Conservation (phyloP, 37 sponge, comb jelly and placozoan genomes). For the Halichondria panicea region DNA sequence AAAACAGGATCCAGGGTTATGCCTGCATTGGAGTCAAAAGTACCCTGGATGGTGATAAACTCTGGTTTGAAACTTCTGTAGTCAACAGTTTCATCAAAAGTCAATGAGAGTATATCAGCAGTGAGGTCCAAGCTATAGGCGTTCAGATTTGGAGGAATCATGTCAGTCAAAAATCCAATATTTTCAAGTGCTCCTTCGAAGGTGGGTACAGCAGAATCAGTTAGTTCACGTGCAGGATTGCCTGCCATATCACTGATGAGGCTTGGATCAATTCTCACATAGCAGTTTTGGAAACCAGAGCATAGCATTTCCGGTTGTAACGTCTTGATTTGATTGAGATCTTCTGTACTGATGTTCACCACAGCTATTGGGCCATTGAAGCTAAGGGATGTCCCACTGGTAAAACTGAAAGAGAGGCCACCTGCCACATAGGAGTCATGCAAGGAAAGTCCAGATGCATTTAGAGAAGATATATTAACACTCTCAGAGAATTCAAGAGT, state of each 20-base stretch:
- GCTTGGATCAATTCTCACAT: slow-evolving; percentile 29
- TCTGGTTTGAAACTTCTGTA: slow-evolving; percentile 54
- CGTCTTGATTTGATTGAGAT: slow-evolving; percentile 80
- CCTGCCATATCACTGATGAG: slow-evolving; percentile 66
- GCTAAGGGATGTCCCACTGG: slow-evolving; percentile 46
- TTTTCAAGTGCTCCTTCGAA: slow-evolving; percentile 1
- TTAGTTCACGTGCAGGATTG: slow-evolving; percentile 31
- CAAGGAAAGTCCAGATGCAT: slow-evolving; percentile 50
- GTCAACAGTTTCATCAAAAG: slow-evolving; percentile 90
- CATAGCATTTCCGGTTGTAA: slow-evolving; percentile 57
- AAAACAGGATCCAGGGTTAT: slow-evolving; percentile 33
- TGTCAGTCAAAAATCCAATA: slow-evolving; percentile 37
- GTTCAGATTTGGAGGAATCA: slow-evolving; percentile 59
- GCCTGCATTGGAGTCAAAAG: background rate
- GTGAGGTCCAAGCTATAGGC: slow-evolving; percentile 74
- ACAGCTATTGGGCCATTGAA: slow-evolving; percentile 34
- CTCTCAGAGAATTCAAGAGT: slow-evolving; percentile 80
- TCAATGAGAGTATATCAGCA: slow-evolving; percentile 47
- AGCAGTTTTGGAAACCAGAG: slow-evolving; percentile 48
- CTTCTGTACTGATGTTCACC: slow-evolving; percentile 59
- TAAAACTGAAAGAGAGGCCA: slow-evolving; percentile 42
- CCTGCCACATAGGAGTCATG: slow-evolving; percentile 30
- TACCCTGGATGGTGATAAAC: slow-evolving; percentile 71
- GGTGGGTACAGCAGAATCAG: slow-evolving; percentile 8
- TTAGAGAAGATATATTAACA: slow-evolving; percentile 64